Evolutionary conservation across 2,113 vertebrate genomes (phyloP).

Genomic region (Myocastor coypus): DNA sequence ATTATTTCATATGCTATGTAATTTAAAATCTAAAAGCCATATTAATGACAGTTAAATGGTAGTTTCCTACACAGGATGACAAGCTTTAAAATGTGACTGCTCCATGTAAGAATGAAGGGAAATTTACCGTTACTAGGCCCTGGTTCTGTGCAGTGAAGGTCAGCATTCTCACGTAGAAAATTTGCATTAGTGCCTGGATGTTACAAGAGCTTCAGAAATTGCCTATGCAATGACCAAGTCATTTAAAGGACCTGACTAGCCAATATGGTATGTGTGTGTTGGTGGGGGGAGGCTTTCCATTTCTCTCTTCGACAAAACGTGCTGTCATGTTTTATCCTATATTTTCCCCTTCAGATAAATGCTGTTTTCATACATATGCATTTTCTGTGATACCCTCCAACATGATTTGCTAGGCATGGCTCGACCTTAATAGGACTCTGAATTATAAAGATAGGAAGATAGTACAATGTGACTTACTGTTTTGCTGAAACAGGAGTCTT

Average conservation of each 20-base stretch:
- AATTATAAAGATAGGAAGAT: conserved; percentile 39
- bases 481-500: conserved; percentile 62
- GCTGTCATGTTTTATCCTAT: conserved; percentile 46
- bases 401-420: neutral
- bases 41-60: conserved; percentile 76
- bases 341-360: conserved; percentile 51
- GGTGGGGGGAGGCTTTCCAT: neutral
- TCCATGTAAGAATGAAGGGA: conserved; percentile 48
- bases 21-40: conserved; percentile 74
- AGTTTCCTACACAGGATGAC: conserved; percentile 60
- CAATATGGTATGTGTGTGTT: neutral
- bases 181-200: conserved; percentile 65
- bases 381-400: neutral
- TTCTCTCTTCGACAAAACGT: conserved; percentile 59
- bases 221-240: neutral
- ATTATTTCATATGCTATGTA: conserved; percentile 64
- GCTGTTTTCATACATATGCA: conserved; percentile 39
- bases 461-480: conserved; percentile 31
- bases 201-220: conserved; percentile 62
- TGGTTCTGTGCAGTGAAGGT: conserved; percentile 61
- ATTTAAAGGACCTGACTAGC: conserved; percentile 33
- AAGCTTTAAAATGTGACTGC: conserved; percentile 69
- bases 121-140: conserved; percentile 51
- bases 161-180: conserved; percentile 69
- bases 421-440: conserved; percentile 51